phyloP scores from a whole-genome alignment of 2,113 vertebrate genomes.

The Malaclemys terrapin region DNA sequence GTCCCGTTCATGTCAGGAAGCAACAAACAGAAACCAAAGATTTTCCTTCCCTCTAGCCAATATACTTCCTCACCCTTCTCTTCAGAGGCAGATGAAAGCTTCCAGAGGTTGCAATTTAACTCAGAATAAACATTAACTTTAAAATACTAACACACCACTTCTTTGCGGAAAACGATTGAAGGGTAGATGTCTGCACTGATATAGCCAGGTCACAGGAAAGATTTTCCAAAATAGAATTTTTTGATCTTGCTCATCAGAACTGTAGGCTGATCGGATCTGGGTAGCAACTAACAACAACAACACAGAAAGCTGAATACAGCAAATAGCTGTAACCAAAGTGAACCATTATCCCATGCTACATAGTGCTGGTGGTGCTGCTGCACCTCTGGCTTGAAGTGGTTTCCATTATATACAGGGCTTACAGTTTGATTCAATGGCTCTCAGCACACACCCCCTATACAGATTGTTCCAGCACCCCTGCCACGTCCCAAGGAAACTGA shows the following conservation, averaged over 20 bases:
- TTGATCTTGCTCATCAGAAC: neutral
- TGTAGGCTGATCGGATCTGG: no score
- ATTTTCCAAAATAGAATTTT: neutral
- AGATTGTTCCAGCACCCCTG: no score
- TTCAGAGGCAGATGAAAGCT: neutral
- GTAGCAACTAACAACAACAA: neutral
- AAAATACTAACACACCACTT: neutral
- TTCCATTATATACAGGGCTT: no score
- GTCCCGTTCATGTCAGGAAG: neutral
- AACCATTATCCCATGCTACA: neutral
- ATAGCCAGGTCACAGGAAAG: neutral
- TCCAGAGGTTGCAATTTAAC: neutral
- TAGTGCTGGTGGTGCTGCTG: no score
- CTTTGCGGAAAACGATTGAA: neutral
- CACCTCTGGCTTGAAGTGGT: no score
- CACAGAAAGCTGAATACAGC: neutral
- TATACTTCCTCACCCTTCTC: neutral
- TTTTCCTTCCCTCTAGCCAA: neutral
- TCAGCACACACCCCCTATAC: no score
- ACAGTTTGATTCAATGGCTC: no score
- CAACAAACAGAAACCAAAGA: neutral
- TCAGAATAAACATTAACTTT: neutral
- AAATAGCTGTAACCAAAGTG: neutral
- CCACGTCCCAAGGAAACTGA: neutral
- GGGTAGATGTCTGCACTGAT: neutral